Base-by-base conservation (phyloP, 2,888 invertebrate species). In the Drosophila barbarae region DNA sequence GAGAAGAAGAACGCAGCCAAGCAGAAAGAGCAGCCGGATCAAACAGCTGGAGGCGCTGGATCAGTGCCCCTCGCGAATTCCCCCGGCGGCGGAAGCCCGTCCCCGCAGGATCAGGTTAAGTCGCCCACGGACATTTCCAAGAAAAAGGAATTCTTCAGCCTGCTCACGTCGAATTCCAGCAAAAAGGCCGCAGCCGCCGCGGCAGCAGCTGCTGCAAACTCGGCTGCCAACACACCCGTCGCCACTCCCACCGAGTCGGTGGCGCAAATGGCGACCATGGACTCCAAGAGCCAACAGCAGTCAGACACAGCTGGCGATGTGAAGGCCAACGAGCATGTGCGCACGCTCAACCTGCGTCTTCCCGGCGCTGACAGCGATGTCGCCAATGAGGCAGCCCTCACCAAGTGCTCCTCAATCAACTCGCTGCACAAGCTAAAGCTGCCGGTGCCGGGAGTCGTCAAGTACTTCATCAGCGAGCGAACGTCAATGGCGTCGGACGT, bases 1-100 rank as follows among this genome's bases (percentile, higher is more conserved):
- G 90, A 90, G 68, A 90, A 90, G 73, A 90, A 90, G 73, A 89
- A 87, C 76, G 87, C 89, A 9, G 87, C 89, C 34, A 90, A 89
- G 69, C 88, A 88, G 67, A 88, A 86, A 49, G 85, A 61, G 5
- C 64, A 49, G 30, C 74, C 71, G 50, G 82, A 61, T 13, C 58
- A 30, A 39, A 55, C 34, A 13, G 35, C 28, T 23, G 32, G 63
- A 36, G 21, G 21, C 21, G 41, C 63, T 0, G 44, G 44, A 7
- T 12, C 18, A 12, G 58, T 65, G 42, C 28, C 58, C 12, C 10
- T 49, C 9, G 6, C 23, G 5, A 58, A 36, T 26, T 47, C 65
- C 7, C 59, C 74, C 23, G 44, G 69, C 13, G 56, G 28, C 12
- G 41, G 35, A 28, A 28, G 36, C 64, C 21, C 30, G 0, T 23